Base-by-base conservation (phyloP, 2,113 vertebrate genomes). In the Sphaerodactylus townsendi region DNA sequence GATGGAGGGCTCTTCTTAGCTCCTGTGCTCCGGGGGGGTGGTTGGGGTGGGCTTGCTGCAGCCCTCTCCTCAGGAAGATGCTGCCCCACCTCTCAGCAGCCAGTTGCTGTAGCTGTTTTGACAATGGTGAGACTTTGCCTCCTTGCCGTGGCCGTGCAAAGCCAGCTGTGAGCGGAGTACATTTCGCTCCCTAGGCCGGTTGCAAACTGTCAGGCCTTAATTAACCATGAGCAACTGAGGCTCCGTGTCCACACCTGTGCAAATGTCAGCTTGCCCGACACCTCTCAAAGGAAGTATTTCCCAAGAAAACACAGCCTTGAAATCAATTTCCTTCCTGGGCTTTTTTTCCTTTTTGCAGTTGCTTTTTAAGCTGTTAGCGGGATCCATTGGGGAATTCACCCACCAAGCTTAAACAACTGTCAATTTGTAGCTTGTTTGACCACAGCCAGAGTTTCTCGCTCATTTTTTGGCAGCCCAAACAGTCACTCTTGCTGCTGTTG, bases 221-320 rank as follows among this genome's bases (percentile, higher is more conserved):
- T 79, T 44, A 81, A 30, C 86, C 0, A 0, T 1, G 71, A 41
- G 56, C 28, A 23, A 86, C 8, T 83, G 84, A 81, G 81, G 11
- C 41, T 71, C 1, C 19, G 82, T n/a, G 64, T 84, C 75, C 69
- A 74, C 78, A 59, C 83, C 81, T 35, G 85, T 88, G 88, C 84
- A 92, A 93, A 91, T 92, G 85, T 90, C 92, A 89, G 44, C 88
- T 78, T 88, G 74, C 77, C 82, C 2, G 2, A 7, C 28, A 19
- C 2, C 74, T 90, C 89, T 50, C 11, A 28, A 85, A 87, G 90
- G 84, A 17, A 78, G 64, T 0, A 0, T 88, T 84, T 65, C 81
- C 79, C 87, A 89, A 85, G 73, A 83, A 90, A 92, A 88, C 89
- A 87, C 88, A 91, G 90, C 75, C 91, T 88, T 84, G 91, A 82